Conservation (phyloP, 2,888 invertebrate species). For the Halictus ligatus region DNA sequence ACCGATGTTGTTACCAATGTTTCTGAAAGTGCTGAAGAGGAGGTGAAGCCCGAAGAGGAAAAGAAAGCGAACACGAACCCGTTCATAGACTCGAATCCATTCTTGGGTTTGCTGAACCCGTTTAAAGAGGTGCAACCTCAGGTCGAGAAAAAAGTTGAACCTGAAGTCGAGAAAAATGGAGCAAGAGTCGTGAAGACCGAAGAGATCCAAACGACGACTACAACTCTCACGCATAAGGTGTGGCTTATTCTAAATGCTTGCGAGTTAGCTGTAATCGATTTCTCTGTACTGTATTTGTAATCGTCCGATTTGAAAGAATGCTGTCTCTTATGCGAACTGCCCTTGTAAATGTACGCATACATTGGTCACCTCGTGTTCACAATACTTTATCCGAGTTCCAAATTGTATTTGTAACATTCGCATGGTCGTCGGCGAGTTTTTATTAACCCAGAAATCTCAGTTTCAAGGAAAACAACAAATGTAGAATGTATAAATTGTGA, state of each 20-base stretch:
- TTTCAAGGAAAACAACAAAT: too few relatives aligned
- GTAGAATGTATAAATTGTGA: too few relatives aligned
- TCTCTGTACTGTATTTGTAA: conserved; percentile 29
- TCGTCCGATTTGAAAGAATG: conserved; percentile 33
- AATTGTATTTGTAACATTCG: not conserved
- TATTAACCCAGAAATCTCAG: too few relatives aligned
- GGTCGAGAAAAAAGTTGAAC: conserved; percentile 67
- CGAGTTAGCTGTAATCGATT: conserved; percentile 48
- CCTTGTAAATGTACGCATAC: conserved; percentile 26
- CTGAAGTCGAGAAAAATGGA: conserved; percentile 72
- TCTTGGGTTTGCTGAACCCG: conserved; percentile 83
- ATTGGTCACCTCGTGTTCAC: not conserved
- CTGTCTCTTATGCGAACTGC: conserved; percentile 46
- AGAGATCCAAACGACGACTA: conserved; percentile 79
- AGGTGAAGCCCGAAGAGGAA: conserved; percentile 70
- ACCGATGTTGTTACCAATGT: conserved; percentile 50
- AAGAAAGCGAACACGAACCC: conserved; percentile 84
- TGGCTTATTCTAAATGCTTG: conserved; percentile 69
- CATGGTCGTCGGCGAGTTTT: too few relatives aligned
- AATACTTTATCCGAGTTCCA: not conserved
- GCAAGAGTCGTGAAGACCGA: conserved; percentile 80
- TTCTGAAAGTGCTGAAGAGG: conserved; percentile 57
- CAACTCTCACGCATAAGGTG: conserved; percentile 81
- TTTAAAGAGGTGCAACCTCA: conserved; percentile 77
- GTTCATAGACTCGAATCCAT: conserved; percentile 84